Conservation (phyloP, 2,113 vertebrate species). For the Rafetus swinhoei region DNA sequence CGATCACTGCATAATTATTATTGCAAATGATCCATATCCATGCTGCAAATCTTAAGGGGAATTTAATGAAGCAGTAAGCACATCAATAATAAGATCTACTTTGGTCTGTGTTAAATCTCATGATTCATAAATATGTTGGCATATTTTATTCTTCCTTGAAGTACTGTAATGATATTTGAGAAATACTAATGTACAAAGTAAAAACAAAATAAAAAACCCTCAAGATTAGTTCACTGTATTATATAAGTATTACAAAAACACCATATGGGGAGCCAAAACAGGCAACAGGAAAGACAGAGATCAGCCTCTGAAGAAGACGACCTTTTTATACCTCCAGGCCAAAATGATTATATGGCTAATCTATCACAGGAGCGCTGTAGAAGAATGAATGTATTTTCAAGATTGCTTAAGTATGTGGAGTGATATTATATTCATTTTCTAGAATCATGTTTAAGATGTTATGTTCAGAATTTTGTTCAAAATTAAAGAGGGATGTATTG, state of each 20-base stretch:
- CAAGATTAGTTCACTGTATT: background rate
- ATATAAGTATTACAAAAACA: background rate
- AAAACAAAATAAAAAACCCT: background rate
- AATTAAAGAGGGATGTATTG: background rate
- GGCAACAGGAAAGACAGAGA: background rate
- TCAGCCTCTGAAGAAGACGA: background rate
- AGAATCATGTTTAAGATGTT: background rate
- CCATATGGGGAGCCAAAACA: background rate
- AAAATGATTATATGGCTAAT: background rate
- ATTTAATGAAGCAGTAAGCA: constrained; percentile 87
- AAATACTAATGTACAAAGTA: constrained; percentile 41
- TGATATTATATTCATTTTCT: background rate
- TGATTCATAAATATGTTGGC: constrained; percentile 79
- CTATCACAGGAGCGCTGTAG: background rate
- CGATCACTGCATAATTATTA: constrained; percentile 89
- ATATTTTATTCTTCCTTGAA: constrained; percentile 74
- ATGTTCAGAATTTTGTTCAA: background rate
- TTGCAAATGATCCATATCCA: constrained; percentile 89
- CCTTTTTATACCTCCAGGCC: background rate
- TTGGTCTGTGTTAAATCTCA: constrained; percentile 77
- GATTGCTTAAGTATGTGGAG: background rate
- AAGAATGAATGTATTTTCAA: background rate
- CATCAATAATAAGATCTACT: constrained; percentile 85
- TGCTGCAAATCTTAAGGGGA: constrained; percentile 83
- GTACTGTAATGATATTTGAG: constrained; percentile 61